Evolutionary conservation across 92 coral and sea anemone species (phyloP), one percentile per base, ranked within the genome.

Genomic region (Scolanthus callimorphus): DNA sequence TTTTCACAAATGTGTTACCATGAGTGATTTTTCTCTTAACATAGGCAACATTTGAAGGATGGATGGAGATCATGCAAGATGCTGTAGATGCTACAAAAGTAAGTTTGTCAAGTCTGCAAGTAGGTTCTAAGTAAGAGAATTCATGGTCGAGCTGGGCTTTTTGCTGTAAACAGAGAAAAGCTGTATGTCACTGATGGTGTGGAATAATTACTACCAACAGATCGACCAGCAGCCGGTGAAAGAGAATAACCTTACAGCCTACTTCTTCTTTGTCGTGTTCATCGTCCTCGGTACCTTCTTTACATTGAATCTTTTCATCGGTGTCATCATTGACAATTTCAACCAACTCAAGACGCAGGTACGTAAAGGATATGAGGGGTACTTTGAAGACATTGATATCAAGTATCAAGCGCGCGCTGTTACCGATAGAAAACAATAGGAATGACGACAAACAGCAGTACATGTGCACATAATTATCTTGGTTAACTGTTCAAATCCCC

Each of bases 21-120:
- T n/a, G n/a, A n/a, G n/a, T n/a, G 41, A 19, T 2, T 25, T 4
- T 19, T 1, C 48, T 31, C 19, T 51, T 48, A 13, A n/a, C 51
- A 19, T 46, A 91, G 97, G 97, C 97, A 23, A 91, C 97, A 38
- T 88, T 91, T 51, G 97, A 91, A 63, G 97, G 97, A 10, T 91
- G 97, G 97, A 91, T 91, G 84, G 97, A 91, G 60, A 71, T 91
- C 3, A 91, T 91, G 97, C 85, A 78, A 58, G 97, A 91, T 62
- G 97, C 97, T 30, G 83, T 91, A 6, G 97, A 91, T 45, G 84
- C 96, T 17, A 91, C 92, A 2, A 73, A 82, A 59, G 96, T 89
- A 59, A 27, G 82, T 28, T 2, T 0, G 12, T 20, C 4, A n/a
- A n/a, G n/a, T n/a, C n/a, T n/a, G n/a, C n/a, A n/a, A n/a, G n/a